These are phyloP conservation scores for Neostethus bicornis DNA, from an alignment of 2,797 vertebrate genomes.

Conservation along the genomic window DNA sequence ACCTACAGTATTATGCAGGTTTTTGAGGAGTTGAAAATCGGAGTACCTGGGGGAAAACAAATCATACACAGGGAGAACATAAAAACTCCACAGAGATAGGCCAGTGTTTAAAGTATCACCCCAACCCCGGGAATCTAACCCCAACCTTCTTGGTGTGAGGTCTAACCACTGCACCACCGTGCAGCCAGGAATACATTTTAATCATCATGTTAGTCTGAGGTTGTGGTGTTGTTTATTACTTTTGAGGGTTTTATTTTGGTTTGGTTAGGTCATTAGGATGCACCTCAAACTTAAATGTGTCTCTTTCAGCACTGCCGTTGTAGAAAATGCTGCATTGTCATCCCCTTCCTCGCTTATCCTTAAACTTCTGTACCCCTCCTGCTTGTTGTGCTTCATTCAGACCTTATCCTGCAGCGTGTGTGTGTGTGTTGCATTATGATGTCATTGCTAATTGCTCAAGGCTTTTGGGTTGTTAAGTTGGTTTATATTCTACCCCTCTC, in stretches of 20 bases:
- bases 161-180: too few species aligned
- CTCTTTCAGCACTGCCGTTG: constrained; percentile 38
- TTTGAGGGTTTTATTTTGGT: constrained; percentile 27
- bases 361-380: constrained; percentile 29
- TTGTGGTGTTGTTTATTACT: constrained; percentile 24
- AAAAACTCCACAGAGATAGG: too few species aligned
- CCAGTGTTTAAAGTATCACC: too few species aligned
- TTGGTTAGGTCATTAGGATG: constrained; percentile 44
- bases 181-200: too few species aligned
- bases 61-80: too few species aligned
- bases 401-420: constrained; percentile 36
- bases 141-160: too few species aligned
- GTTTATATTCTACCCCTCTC: constrained; percentile 47
- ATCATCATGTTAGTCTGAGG: constrained; percentile 18
- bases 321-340: constrained; percentile 71
- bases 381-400: constrained; percentile 33
- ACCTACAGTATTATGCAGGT: too few species aligned
- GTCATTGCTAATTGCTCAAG: constrained; percentile 62
- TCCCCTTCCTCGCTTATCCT: constrained; percentile 34
- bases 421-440: constrained; percentile 43
- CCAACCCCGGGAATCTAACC: too few species aligned
- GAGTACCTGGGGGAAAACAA: too few species aligned
- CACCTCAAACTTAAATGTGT: constrained; percentile 47
- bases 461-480: constrained; percentile 50
- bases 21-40: too few species aligned